Conservation (phyloP, 37 sponge, comb jelly and placozoan species). For the Ianthella basta region DNA sequence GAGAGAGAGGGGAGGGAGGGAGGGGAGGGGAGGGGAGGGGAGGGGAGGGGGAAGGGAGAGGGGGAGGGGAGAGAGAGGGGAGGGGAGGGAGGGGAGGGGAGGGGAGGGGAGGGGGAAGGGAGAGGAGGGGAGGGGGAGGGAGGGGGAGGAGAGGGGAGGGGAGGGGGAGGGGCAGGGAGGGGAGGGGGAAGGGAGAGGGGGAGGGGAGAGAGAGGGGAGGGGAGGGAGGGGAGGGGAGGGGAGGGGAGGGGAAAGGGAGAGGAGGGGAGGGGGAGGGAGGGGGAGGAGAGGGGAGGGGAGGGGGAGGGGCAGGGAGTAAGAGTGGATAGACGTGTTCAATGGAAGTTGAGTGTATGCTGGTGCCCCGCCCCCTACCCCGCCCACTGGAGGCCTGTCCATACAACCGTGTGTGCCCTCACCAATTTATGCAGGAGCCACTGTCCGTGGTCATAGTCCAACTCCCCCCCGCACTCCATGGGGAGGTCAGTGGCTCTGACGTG, state of each 20-base stretch:
- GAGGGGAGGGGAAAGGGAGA: no score
- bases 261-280: not conserved
- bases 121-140: not conserved
- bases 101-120: not conserved
- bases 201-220: no score
- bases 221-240: no score
- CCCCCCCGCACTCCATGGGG: slow-evolving; percentile 62
- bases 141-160: not conserved
- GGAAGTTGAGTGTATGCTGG: no score
- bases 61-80: not conserved
- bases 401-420: slow-evolving; percentile 33
- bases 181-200: not conserved
- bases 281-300: not conserved
- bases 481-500: not conserved
- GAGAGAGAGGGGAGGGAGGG: not conserved
- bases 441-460: slow-evolving; percentile 57
- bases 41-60: not conserved
- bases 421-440: slow-evolving; percentile 57
- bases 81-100: not conserved
- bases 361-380: no score
- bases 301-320: not conserved
- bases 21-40: not conserved
- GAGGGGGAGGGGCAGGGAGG: no score
- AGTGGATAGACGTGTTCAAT: no score
- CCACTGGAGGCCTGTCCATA: no score